Percentiles rank a stretch among this genome's conserved stretches.
phyloP scores from a whole-genome alignment of 2,888 invertebrate genomes.

The Acleris cristana region DNA sequence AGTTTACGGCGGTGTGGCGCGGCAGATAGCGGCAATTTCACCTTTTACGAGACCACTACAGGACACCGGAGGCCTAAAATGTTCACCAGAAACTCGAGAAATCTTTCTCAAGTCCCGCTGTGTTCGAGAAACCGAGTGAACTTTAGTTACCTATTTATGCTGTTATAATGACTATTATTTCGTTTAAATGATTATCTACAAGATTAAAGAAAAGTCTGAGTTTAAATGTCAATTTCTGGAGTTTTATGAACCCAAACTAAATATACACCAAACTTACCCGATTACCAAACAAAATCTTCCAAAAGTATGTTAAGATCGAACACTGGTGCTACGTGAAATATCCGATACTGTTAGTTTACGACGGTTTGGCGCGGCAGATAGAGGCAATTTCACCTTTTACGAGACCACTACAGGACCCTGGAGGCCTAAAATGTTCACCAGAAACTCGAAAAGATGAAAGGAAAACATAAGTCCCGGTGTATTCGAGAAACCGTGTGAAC shows the following conservation, averaged over 20 bases:
- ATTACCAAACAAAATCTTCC: not conserved
- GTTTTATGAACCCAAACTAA: too few relatives aligned
- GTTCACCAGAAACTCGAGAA: not conserved
- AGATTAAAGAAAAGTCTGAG: too few relatives aligned
- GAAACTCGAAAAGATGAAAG: not conserved
- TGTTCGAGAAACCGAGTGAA: too few relatives aligned
- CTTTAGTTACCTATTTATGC: too few relatives aligned
- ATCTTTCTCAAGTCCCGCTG: not conserved
- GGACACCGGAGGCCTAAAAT: conserved; percentile 22
- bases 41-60: conserved; percentile 27
- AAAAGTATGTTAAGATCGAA: conserved; percentile 6
- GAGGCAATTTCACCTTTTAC: conserved; percentile 28
- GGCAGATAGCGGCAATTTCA: conserved; percentile 25
- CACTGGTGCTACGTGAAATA: not conserved
- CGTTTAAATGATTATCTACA: too few relatives aligned
- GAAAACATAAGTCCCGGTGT: too few relatives aligned
- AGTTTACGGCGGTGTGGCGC: conserved; percentile 32
- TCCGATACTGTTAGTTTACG: conserved; percentile 31
- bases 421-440: conserved; percentile 24
- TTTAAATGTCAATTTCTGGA: too few relatives aligned
- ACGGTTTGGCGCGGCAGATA: conserved; percentile 29
- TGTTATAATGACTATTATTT: too few relatives aligned
- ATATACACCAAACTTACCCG: not conserved
- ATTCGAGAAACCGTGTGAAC: too few relatives aligned
- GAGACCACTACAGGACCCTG: conserved; percentile 6